A percentile compares a stretch with the other conserved stretches of the same genome.
Conservation (phyloP, 2,888 invertebrate species). For the Cheilosia grossa region DNA sequence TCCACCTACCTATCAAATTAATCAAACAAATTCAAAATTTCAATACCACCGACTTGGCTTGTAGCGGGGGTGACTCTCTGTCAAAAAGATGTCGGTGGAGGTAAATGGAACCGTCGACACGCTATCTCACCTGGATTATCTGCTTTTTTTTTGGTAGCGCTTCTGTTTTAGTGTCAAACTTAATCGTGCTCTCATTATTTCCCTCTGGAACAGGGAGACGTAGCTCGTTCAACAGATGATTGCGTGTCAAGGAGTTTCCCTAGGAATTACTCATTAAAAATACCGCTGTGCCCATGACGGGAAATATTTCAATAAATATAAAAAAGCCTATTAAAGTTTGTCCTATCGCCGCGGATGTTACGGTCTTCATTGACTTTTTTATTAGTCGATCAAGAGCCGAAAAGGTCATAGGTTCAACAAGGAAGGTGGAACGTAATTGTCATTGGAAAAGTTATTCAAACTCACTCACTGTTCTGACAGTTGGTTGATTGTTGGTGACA, state of each 20-base stretch:
- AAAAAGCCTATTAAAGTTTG: constrained; percentile 31
- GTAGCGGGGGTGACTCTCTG: neutral
- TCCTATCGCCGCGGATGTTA: constrained; percentile 35
- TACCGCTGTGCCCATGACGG: constrained; percentile 52
- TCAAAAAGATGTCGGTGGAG: neutral
- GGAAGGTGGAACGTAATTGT: constrained; percentile 8
- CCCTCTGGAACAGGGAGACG: neutral
- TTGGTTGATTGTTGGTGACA: too few relatives aligned
- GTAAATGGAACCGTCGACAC: constrained; percentile 48
- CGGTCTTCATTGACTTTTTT: constrained; percentile 55
- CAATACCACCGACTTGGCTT: constrained; percentile 20
- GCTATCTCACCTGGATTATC: constrained; percentile 42
- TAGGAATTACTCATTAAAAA: constrained; percentile 55
- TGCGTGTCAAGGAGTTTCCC: constrained; percentile 52
- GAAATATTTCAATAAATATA: constrained; percentile 50
- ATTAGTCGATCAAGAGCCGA: constrained; percentile 38
- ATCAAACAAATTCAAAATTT: constrained; percentile 70
- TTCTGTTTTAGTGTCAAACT: constrained; percentile 57
- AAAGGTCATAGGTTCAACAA: constrained; percentile 37
- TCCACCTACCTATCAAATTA: constrained; percentile 56
- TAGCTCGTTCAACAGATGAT: constrained; percentile 69
- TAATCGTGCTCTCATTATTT: constrained; percentile 57
- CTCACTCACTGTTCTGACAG: too few relatives aligned
- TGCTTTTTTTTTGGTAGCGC: constrained; percentile 8
- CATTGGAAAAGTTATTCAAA: neutral